Conservation (phyloP, 2,113 vertebrate species). For the Pantherophis guttatus region DNA sequence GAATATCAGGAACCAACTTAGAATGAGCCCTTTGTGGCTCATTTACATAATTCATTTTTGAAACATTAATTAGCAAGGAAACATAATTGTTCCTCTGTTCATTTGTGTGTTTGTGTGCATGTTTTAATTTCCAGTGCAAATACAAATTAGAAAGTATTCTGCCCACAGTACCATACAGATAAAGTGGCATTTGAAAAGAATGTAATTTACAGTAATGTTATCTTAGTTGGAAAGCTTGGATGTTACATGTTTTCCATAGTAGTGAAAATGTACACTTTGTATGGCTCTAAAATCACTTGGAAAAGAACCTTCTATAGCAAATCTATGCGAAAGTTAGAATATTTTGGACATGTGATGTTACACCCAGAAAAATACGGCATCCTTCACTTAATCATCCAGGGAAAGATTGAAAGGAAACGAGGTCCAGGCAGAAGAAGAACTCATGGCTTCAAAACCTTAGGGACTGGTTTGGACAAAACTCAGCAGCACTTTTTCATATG, state of each 20-base stretch:
- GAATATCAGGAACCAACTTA: slow-evolving; percentile 52
- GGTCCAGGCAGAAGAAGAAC: no score
- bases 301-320: background rate
- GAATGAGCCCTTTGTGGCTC: slow-evolving; percentile 54
- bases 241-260: background rate
- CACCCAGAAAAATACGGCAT: no score
- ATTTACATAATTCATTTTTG: slow-evolving; percentile 75
- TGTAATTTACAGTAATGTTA: slow-evolving; percentile 38
- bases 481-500: no score
- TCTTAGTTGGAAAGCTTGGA: slow-evolving; percentile 1
- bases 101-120: slow-evolving; percentile 39
- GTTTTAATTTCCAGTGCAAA: slow-evolving; percentile 67
- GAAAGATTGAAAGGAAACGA: no score
- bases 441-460: no score
- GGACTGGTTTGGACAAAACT: no score
- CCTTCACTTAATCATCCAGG: no score
- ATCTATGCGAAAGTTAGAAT: background rate
- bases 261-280: background rate
- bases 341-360: no score
- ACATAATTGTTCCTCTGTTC: slow-evolving; percentile 68
- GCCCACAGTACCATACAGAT: slow-evolving; percentile 55
- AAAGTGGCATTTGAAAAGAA: slow-evolving; percentile 28
- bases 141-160: slow-evolving; percentile 61
- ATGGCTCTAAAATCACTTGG: background rate
- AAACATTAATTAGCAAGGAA: slow-evolving; percentile 71